These are phyloP conservation scores for Eretmocerus hayati DNA, from an alignment of 2,888 invertebrate genomes.

Conservation along the genomic window DNA sequence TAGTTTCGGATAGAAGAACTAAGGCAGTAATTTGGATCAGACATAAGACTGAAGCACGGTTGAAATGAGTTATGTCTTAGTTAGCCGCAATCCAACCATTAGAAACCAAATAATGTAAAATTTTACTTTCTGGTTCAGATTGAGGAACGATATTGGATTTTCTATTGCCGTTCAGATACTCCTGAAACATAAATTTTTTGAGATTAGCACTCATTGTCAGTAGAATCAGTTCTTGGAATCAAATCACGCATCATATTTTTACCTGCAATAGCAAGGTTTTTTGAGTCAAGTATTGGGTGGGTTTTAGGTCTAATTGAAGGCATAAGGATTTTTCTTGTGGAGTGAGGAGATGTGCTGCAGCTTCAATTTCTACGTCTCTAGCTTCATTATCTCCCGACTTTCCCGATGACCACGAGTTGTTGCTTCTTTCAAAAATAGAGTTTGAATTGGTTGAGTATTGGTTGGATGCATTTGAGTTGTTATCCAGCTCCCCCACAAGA, in stretches of 20 bases:
- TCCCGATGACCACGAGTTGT: slow-evolving; percentile 48
- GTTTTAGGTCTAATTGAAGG: slow-evolving; percentile 64
- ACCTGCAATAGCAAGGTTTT: slow-evolving; percentile 79
- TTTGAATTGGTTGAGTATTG: slow-evolving; percentile 35
- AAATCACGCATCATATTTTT: background rate
- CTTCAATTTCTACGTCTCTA: slow-evolving; percentile 40
- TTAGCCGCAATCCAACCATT: slow-evolving; percentile 53
- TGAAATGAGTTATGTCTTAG: slow-evolving; percentile 14
- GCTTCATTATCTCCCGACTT: slow-evolving; percentile 29
- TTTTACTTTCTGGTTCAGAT: slow-evolving; percentile 52
- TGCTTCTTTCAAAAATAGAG: slow-evolving; percentile 47
- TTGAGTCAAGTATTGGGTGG: slow-evolving; percentile 81
- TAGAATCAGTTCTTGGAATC: no score
- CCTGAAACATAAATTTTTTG: no score
- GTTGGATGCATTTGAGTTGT: slow-evolving; percentile 39
- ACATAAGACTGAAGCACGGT: slow-evolving; percentile 11
- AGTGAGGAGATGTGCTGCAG: slow-evolving; percentile 43
- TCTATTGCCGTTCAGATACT: slow-evolving; percentile 44
- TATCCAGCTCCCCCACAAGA: slow-evolving; percentile 43
- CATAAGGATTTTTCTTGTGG: slow-evolving; percentile 45
- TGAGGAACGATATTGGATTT: slow-evolving; percentile 46
- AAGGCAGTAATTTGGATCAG: background rate
- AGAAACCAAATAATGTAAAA: slow-evolving; percentile 52
- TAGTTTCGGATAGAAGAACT: no score
- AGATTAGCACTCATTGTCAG: no score